Conservation (phyloP, 2,888 invertebrate genomes). For the Dynastes maya region DNA sequence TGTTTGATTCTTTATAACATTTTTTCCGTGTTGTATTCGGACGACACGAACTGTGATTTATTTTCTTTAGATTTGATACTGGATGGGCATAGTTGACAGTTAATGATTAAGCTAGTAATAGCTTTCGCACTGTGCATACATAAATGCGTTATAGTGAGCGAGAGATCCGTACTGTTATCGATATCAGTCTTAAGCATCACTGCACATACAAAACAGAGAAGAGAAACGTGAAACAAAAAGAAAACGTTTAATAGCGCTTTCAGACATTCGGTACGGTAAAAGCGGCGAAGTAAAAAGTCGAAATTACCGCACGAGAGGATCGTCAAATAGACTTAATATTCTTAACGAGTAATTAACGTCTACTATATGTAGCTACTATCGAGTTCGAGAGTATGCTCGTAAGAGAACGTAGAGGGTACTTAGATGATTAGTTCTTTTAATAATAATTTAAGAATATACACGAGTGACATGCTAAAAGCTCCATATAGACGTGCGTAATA, state of each 20-base stretch:
- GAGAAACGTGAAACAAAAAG: slow-evolving; percentile 12
- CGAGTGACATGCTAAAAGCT: slow-evolving; percentile 9
- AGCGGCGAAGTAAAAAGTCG: not conserved
- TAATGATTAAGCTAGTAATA: too few relatives aligned
- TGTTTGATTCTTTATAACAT: too few relatives aligned
- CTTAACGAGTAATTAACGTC: slow-evolving; percentile 26
- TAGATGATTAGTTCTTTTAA: not conserved
- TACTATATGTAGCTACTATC: not conserved
- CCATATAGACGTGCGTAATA: not conserved
- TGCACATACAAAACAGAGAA: too few relatives aligned
- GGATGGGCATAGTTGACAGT: too few relatives aligned
- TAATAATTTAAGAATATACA: not conserved
- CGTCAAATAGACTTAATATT: slow-evolving; percentile 22
- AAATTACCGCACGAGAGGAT: slow-evolving; percentile 21
- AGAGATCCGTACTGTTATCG: too few relatives aligned
- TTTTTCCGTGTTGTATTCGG: too few relatives aligned
- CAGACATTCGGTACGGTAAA: slow-evolving; percentile 13
- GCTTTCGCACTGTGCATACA: too few relatives aligned
- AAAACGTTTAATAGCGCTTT: slow-evolving; percentile 13
- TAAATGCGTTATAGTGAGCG: too few relatives aligned
- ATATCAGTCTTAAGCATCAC: too few relatives aligned
- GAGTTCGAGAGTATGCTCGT: not conserved
- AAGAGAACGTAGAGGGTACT: not conserved
- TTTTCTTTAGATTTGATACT: too few relatives aligned
- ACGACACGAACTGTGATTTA: too few relatives aligned